A percentile compares a stretch with the other conserved stretches of the same genome.
Evolutionary conservation across 2,888 invertebrate genomes (phyloP).

Genomic region (Carabus problematicus): DNA sequence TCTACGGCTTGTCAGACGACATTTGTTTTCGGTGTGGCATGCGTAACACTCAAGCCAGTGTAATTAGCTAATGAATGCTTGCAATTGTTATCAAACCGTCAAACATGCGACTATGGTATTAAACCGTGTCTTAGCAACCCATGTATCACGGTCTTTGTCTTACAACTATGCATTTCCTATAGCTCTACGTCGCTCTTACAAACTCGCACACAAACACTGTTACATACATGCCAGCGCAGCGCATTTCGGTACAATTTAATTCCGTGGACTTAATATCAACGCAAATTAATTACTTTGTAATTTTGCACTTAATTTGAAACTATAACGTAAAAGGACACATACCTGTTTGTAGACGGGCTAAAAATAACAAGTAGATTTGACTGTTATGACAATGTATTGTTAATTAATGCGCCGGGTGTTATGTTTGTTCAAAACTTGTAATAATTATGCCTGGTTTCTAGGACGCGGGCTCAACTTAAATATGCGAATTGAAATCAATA

Average conservation of each 20-base stretch:
- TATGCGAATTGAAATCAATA: too few species aligned
- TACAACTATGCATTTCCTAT: background rate
- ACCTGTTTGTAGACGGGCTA: too few species aligned
- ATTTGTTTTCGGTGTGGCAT: slow-evolving; percentile 12
- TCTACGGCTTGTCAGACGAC: background rate
- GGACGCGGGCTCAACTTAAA: too few species aligned
- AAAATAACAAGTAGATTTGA: too few species aligned
- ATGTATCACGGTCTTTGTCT: background rate
- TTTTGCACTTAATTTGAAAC: background rate
- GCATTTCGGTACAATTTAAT: background rate
- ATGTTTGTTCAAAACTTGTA: too few species aligned
- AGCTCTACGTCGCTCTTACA: too few species aligned
- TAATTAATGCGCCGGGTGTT: too few species aligned
- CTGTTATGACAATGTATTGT: too few species aligned
- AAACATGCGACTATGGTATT: slow-evolving; percentile 10
- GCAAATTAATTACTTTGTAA: background rate
- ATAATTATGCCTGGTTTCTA: too few species aligned
- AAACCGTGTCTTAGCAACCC: background rate
- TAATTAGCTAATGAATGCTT: slow-evolving; percentile 34
- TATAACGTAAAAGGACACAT: too few species aligned
- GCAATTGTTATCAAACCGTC: slow-evolving; percentile 25
- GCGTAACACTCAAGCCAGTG: slow-evolving; percentile 2
- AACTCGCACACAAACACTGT: background rate
- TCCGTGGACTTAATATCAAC: background rate
- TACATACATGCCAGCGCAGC: too few species aligned